These are phyloP conservation scores for Macrotis lagotis DNA, from an alignment of 2,113 vertebrate genomes.

Conservation along the genomic window DNA sequence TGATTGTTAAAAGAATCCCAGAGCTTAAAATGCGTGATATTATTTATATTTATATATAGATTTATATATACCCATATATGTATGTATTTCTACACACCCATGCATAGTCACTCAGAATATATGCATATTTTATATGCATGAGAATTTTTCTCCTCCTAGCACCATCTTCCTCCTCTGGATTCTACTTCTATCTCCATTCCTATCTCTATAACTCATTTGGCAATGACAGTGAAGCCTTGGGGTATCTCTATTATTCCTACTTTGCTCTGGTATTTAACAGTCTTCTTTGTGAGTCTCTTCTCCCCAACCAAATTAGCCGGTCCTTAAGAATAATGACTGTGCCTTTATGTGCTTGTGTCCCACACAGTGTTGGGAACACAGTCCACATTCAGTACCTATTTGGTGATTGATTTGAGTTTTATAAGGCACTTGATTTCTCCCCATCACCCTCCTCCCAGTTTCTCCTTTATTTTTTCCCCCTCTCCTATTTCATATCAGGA, in stretches of 20 bases:
- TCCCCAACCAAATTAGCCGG: neutral
- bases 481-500: neutral
- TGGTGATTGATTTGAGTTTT: neutral
- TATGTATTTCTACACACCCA: neutral
- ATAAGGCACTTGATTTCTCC: neutral
- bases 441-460: neutral
- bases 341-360: neutral
- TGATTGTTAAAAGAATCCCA: neutral
- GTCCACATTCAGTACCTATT: neutral
- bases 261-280: neutral
- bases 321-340: neutral
- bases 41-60: no score
- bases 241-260: neutral
- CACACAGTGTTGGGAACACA: neutral
- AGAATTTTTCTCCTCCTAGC: neutral
- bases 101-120: conserved; percentile 11
- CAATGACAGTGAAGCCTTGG: neutral
- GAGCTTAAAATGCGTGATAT: neutral
- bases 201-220: neutral
- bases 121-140: conserved; percentile 39
- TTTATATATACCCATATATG: no score
- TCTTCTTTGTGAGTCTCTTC: neutral
- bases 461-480: neutral
- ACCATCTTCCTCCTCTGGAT: neutral
- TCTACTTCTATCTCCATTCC: neutral